Conservation (phyloP, 2,888 invertebrate genomes). For the Mantis religiosa region DNA sequence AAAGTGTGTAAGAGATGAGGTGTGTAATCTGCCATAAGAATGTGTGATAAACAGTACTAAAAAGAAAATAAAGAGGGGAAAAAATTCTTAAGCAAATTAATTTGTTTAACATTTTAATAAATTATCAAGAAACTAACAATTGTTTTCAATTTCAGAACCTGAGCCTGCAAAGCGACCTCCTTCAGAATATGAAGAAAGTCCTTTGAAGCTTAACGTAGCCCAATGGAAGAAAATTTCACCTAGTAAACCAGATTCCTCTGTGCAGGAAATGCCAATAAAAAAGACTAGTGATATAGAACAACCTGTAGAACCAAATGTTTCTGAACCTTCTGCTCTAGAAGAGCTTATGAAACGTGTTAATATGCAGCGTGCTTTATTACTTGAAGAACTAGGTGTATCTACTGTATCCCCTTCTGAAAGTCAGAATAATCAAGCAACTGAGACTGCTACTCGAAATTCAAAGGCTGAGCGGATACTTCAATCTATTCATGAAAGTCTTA, state of each 20-base stretch:
- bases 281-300: neutral
- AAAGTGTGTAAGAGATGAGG: too few species aligned
- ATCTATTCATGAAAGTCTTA: neutral
- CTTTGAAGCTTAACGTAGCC: neutral
- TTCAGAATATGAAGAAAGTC: neutral
- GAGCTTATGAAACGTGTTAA: constrained; percentile 41
- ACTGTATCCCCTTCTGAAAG: neutral
- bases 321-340: constrained; percentile 33
- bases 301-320: neutral
- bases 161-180: neutral
- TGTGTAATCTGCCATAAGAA: too few species aligned
- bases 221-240: neutral
- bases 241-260: neutral
- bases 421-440: neutral
- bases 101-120: too few species aligned
- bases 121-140: neutral
- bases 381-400: constrained; percentile 36
- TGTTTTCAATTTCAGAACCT: neutral
- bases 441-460: neutral
- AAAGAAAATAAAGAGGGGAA: too few species aligned
- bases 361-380: constrained; percentile 41
- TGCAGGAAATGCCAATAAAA: neutral
- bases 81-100: too few species aligned
- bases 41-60: too few species aligned
- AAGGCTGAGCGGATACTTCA: neutral